These are phyloP conservation scores for Crepidodera aurea DNA, from an alignment of 2,888 invertebrate genomes.

Conservation along the genomic window DNA sequence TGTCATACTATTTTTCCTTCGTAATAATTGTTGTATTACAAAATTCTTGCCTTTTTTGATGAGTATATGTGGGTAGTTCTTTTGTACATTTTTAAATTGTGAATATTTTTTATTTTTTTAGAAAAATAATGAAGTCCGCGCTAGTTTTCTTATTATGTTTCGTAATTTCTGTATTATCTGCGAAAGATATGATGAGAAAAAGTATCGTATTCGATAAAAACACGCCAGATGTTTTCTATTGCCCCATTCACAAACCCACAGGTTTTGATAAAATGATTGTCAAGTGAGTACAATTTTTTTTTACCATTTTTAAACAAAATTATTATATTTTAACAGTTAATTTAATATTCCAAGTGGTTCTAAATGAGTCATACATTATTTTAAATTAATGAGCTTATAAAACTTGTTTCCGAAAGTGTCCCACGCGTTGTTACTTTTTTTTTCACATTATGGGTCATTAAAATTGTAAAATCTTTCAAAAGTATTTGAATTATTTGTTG, in stretches of 20 bases:
- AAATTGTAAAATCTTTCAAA: no score
- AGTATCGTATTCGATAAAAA: constrained; percentile 82
- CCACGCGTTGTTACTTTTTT: no score
- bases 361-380: no score
- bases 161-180: constrained; percentile 43
- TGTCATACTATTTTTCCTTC: neutral
- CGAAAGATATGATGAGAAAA: constrained; percentile 78
- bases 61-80: neutral
- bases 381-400: no score
- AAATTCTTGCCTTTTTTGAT: neutral
- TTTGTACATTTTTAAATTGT: neutral
- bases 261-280: constrained; percentile 78
- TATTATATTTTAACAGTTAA: neutral
- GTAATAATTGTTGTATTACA: neutral
- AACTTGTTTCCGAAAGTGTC: no score
- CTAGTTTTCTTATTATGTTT: constrained; percentile 24
- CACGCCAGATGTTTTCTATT: constrained; percentile 81
- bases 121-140: constrained; percentile 29
- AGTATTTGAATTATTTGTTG: no score
- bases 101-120: constrained; percentile 4
- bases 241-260: constrained; percentile 79
- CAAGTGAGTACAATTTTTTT: constrained; percentile 59
- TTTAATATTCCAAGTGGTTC: no score
- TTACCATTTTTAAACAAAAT: constrained; percentile 1
- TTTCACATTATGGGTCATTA: no score